Evolutionary conservation across 2,797 vertebrate species (phyloP).

Genomic region (Takifugu ocellatus): DNA sequence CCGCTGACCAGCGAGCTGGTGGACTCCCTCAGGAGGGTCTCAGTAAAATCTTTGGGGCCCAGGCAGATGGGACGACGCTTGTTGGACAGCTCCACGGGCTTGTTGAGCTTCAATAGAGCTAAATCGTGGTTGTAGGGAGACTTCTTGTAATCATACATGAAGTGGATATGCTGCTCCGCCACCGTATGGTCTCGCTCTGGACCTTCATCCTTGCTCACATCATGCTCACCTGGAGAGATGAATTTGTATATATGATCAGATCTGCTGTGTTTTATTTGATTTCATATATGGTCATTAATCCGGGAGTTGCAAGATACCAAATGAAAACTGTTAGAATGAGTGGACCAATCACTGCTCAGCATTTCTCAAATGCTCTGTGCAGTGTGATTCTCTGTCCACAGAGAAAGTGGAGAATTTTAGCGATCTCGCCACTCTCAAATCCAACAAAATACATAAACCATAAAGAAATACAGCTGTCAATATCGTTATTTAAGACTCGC

Average conservation of each 20-base stretch:
- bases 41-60: constrained; percentile 82
- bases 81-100: constrained; percentile 73
- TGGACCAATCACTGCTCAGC: too few relatives aligned
- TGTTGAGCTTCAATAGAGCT: constrained; percentile 83
- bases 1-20: constrained; percentile 82
- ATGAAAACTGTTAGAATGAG: too few relatives aligned
- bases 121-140: constrained; percentile 86
- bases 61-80: constrained; percentile 85
- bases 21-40: constrained; percentile 67
- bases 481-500: not conserved
- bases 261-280: too few relatives aligned
- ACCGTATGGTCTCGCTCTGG: constrained; percentile 76
- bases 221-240: constrained; percentile 81
- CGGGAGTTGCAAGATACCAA: too few relatives aligned
- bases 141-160: constrained; percentile 58
- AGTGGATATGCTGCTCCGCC: constrained; percentile 64
- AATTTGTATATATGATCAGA: not conserved
- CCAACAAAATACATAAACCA: too few relatives aligned
- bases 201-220: constrained; percentile 63
- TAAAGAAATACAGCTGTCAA: too few relatives aligned
- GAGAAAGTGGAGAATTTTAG: too few relatives aligned
- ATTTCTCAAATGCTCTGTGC: too few relatives aligned
- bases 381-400: too few relatives aligned
- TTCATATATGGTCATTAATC: too few relatives aligned
- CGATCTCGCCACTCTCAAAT: too few relatives aligned